phyloP scores from a whole-genome alignment of 2,113 vertebrate species.

The Corynorhinus townsendii region DNA sequence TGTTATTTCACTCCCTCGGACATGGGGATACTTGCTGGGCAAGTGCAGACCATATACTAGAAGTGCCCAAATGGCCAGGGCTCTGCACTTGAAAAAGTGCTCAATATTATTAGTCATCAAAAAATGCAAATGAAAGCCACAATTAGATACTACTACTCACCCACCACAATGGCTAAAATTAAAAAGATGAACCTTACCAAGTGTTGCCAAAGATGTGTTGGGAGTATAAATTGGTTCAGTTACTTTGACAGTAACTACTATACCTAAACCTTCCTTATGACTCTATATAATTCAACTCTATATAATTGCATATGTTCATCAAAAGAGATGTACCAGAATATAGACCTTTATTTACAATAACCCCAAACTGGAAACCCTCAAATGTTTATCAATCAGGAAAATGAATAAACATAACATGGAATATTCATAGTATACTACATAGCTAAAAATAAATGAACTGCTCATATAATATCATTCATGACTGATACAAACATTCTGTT shows the following conservation, averaged over 20 bases:
- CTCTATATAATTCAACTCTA: background rate
- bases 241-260: background rate
- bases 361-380: background rate
- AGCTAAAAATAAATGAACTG: background rate
- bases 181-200: background rate
- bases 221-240: background rate
- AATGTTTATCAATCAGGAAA: background rate
- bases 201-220: background rate
- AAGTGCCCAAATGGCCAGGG: background rate
- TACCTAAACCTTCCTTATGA: background rate
- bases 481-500: background rate
- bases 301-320: background rate
- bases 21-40: background rate
- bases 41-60: background rate
- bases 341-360: background rate
- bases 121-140: constrained; percentile 16
- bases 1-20: background rate
- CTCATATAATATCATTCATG: background rate
- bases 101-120: background rate
- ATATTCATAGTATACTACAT: background rate
- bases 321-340: background rate
- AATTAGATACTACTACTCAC: background rate
- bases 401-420: background rate
- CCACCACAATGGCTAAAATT: background rate
- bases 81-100: background rate